Conservation (phyloP, 1,140 invertebrate species). For the Ips nitidus region DNA sequence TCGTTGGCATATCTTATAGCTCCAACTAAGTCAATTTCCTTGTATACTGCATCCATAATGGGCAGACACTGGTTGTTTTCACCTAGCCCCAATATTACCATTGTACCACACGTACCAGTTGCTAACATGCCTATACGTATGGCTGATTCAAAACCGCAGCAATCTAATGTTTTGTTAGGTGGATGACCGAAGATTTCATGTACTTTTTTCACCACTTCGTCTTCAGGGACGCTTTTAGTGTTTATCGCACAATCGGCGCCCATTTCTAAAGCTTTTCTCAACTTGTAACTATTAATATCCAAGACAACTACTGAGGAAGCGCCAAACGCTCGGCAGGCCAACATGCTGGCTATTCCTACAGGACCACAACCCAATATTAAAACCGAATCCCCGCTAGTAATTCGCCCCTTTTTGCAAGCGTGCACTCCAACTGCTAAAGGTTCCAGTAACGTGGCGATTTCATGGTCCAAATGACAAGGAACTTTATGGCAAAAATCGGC, state of each 20-base stretch:
- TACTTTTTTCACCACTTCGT: conserved; percentile 64
- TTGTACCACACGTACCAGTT: conserved; percentile 77
- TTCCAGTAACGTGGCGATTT: conserved; percentile 90
- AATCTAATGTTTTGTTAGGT: conserved; percentile 82
- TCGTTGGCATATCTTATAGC: conserved; percentile 89
- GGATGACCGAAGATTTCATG: conserved; percentile 62
- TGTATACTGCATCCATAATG: conserved; percentile 70
- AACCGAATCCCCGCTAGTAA: conserved; percentile 72
- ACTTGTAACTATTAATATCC: conserved; percentile 50
- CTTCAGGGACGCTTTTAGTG: conserved; percentile 57
- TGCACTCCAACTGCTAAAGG: conserved; percentile 91
- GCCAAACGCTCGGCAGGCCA: conserved; percentile 79
- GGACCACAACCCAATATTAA: conserved; percentile 21
- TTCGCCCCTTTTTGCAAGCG: conserved; percentile 76
- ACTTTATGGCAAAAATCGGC: conserved; percentile 92
- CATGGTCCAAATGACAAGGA: conserved; percentile 82
- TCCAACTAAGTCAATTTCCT: conserved; percentile 87
- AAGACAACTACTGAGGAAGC: conserved; percentile 7
- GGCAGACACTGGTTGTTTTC: conserved; percentile 75
- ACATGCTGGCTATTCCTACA: conserved; percentile 54
- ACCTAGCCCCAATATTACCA: conserved; percentile 83
- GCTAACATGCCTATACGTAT: conserved; percentile 74
- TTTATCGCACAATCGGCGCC: conserved; percentile 74
- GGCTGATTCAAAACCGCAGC: conserved; percentile 78
- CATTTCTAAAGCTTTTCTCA: conserved; percentile 77